A percentile compares a stretch with the other conserved stretches of the same genome.
phyloP scores from a whole-genome alignment of 2,797 vertebrate genomes.

The Garrulus glandarius region DNA sequence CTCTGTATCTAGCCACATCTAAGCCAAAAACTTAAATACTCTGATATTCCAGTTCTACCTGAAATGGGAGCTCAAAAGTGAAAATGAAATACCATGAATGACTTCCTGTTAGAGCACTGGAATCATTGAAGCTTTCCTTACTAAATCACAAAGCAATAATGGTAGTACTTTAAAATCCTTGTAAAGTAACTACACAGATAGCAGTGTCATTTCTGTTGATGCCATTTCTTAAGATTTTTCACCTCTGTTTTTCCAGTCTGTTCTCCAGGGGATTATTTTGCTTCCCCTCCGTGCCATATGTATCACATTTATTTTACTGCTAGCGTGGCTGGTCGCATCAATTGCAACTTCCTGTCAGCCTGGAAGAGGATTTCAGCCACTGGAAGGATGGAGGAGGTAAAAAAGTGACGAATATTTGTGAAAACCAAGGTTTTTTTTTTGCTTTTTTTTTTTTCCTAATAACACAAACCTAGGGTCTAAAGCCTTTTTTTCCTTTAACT shows the following conservation, averaged over 20 bases:
- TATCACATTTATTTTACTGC: conserved; percentile 77
- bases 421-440: neutral
- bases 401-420: neutral
- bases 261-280: conserved; percentile 86
- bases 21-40: neutral
- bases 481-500: neutral
- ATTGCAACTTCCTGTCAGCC: conserved; percentile 79
- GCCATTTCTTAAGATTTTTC: neutral
- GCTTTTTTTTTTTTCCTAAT: neutral
- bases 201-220: neutral
- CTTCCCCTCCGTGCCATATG: conserved; percentile 85
- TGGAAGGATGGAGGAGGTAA: conserved; percentile 94
- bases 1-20: neutral
- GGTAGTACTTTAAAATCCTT: neutral
- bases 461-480: neutral
- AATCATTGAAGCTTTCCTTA: neutral
- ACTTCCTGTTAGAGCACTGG: neutral
- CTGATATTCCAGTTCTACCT: neutral
- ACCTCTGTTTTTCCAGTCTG: conserved; percentile 73
- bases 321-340: conserved; percentile 85
- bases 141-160: neutral
- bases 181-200: neutral
- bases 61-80: neutral
- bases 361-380: conserved; percentile 80
- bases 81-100: neutral